Evolutionary conservation across 2,888 invertebrate species (phyloP), one percentile per base, ranked within the genome.

Genomic region (Synanthedon formicaeformis): DNA sequence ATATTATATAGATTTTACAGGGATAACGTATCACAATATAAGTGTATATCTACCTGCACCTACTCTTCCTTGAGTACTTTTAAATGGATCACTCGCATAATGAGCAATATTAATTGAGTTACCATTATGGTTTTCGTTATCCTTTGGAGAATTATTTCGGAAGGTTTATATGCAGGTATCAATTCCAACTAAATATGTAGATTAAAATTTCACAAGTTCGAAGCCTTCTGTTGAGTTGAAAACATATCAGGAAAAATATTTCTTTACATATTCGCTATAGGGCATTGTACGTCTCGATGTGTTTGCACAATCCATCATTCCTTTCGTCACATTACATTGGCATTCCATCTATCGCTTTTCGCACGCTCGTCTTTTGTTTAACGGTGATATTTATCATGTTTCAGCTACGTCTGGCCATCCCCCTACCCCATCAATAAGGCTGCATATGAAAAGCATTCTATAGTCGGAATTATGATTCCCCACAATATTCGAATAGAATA

Each of bases 391-490:
- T 13, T 45, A 45, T 45, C 12, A 45, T 45, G 45, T 45, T 45
- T 45, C 13, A 45, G 45, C 45, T 14, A 12, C 45, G 45, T 13
- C 14, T 45, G 14, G 14, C 3, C 13, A 6, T 12, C 45, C 45
- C 45, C 13, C n/a, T n/a, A 13, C n/a, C 8, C 45, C 45, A 45
- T 34, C 34, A 34, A 34, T 45, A 14, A n/a, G 52, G 40, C 53
- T 54, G 51, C 18, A 41, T 53, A 34, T 50, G 63, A 66, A 66
- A 63, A 65, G 69, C 61, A 64, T 64, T 66, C 59, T 57, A 65
- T 69, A 59, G 56, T 34, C 34, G 58, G 60, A 65, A 62, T 66
- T 58, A 63, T 62, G 61, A 63, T 65, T 65, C 70, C 69, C 62
- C 65, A 66, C 59, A 58, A 68, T 65, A 63, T 45, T 14, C 45